These are phyloP conservation scores for Antechinus stuartii DNA, from an alignment of 2,113 vertebrate species.

Conservation along the genomic window DNA sequence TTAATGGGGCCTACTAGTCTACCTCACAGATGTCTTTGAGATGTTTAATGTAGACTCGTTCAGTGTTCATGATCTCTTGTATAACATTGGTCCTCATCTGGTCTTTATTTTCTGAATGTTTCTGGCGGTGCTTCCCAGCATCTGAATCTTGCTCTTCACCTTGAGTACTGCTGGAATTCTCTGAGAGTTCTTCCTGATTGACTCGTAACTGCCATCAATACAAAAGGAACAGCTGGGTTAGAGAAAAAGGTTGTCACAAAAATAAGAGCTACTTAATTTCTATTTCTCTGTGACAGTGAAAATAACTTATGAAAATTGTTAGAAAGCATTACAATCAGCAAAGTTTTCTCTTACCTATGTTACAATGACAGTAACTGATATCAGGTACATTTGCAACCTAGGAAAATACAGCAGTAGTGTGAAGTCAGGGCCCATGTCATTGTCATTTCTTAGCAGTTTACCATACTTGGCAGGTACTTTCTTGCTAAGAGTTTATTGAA, in stretches of 20 bases:
- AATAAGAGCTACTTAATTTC: too few species aligned
- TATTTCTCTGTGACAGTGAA: neutral
- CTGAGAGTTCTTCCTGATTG: slow-evolving; percentile 93
- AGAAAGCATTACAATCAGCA: neutral
- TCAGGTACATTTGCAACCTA: neutral
- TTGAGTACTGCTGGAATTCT: slow-evolving; percentile 83
- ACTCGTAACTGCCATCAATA: slow-evolving; percentile 91
- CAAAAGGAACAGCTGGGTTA: slow-evolving; percentile 42
- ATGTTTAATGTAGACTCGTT: slow-evolving; percentile 98
- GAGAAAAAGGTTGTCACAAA: neutral
- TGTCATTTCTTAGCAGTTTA: neutral
- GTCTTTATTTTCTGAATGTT: slow-evolving; percentile 90
- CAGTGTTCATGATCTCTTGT: slow-evolving; percentile 98
- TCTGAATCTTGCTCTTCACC: slow-evolving; percentile 86
- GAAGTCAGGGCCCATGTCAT: neutral
- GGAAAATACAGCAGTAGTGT: neutral
- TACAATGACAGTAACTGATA: neutral
- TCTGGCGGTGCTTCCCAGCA: slow-evolving; percentile 83
- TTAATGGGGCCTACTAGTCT: neutral
- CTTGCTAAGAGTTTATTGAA: neutral
- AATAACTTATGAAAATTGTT: neutral
- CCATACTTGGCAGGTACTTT: neutral
- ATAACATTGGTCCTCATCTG: slow-evolving; percentile 99
- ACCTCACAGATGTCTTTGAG: slow-evolving; percentile 98
- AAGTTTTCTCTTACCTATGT: neutral